Evolutionary conservation across 2,113 vertebrate genomes (phyloP).

Genomic region (Chaetodon auriga): DNA sequence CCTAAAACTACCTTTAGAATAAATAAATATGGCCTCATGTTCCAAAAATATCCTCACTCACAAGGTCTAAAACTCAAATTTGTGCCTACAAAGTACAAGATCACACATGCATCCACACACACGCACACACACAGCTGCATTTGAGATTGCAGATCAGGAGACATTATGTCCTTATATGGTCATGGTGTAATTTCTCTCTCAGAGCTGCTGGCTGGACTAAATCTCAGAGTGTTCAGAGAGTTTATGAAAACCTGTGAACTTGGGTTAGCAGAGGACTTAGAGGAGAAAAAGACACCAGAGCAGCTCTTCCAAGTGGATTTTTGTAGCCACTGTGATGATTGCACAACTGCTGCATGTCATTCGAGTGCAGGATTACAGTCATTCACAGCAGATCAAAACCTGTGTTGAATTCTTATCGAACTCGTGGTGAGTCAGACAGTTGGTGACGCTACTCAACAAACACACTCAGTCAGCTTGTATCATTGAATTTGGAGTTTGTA

Average conservation of each 20-base stretch:
- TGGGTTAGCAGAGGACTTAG: neutral
- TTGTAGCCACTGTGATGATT: conserved; percentile 11
- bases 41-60: conserved; percentile 22
- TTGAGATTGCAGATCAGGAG: conserved; percentile 59
- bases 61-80: conserved; percentile 32
- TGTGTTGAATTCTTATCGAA: conserved; percentile 3
- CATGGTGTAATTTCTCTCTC: conserved; percentile 54
- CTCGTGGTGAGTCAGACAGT: neutral
- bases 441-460: neutral
- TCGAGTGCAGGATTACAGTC: neutral
- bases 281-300: conserved; percentile 2
- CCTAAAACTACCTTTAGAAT: neutral
- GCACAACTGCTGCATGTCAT: neutral
- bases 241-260: conserved; percentile 63
- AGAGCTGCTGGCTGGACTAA: conserved; percentile 45
- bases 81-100: neutral
- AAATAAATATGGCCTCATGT: conserved; percentile 3
- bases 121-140: conserved; percentile 36
- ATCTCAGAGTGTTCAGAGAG: conserved; percentile 43
- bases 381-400: conserved; percentile 7
- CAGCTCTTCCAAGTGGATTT: neutral
- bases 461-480: neutral
- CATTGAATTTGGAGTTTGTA: neutral
- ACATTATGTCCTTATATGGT: conserved; percentile 76
- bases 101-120: conserved; percentile 13